Evolutionary conservation across 2,888 invertebrate species (phyloP), one percentile per base, ranked within the genome.

Genomic region (Hirtodrosophila duncani): DNA sequence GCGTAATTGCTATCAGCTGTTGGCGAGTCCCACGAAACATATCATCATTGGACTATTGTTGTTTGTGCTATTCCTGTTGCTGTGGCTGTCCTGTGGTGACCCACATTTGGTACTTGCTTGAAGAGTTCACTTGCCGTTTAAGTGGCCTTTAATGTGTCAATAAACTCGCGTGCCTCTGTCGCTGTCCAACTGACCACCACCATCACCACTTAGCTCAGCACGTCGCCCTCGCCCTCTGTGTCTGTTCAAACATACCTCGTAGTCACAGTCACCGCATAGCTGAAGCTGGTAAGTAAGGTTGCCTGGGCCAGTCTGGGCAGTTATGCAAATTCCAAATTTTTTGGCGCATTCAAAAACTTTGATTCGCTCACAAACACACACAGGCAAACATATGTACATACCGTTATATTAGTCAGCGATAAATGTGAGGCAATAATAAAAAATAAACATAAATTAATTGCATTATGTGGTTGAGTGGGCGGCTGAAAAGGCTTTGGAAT

Each of bases 401-500:
- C 29, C 11, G 24, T 29, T 29, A 3, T 18, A 41, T 56, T 58
- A 57, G 56, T 48, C 56, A 23, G 39, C 48, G 23, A n/a, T 41
- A 42, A 63, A 55, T 63, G 67, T 78, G 79, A 63, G 79, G 60
- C 79, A 69, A 78, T 74, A 77, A 65, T 17, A 18, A 18, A 11
- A 69, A 50, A 52, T 46, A 67, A 53, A 67, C 67, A 71, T 79
- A 70, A 75, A 75, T 70, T 64, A 71, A 62, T 55, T 51, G 60
- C 43, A 57, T 50, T 48, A 29, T 44, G 36, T 27, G 30, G 5
- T 8, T 3, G 14, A 14, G 27, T 29, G 43, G 43, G 21, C 11
- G 17, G 20, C 9, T n/a, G 8, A 10, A 14, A 17, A 10, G 18
- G 14, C 18, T 23, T 2, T 7, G 13, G 20, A 4, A 43, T 43